These are phyloP conservation scores for Phrixothrix hirtus DNA, from an alignment of 2,888 invertebrate genomes.

Conservation along the genomic window DNA sequence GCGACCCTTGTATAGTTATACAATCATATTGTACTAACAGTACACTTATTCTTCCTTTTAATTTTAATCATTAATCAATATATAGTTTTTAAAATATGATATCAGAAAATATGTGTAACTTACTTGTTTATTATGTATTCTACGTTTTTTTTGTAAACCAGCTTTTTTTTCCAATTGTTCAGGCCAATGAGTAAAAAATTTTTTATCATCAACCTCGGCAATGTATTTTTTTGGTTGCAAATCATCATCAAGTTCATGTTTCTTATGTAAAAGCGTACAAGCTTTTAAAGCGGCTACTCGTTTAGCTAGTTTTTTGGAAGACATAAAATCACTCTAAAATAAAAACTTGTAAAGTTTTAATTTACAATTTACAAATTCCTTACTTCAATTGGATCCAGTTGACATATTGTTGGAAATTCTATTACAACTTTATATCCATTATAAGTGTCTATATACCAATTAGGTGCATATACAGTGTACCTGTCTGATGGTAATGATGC, in stretches of 20 bases:
- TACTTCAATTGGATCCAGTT: slow-evolving; percentile 71
- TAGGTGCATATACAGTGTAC: slow-evolving; percentile 63
- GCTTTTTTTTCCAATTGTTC: slow-evolving; percentile 53
- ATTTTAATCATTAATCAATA: no score
- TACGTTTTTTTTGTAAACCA: no score
- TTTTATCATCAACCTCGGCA: slow-evolving; percentile 55
- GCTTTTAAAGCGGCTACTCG: slow-evolving; percentile 79
- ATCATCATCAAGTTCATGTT: slow-evolving; percentile 72
- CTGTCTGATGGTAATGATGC: slow-evolving; percentile 82
- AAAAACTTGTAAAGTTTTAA: not conserved
- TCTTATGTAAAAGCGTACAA: slow-evolving; percentile 70
- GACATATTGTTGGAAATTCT: slow-evolving; percentile 77
- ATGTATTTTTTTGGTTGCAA: slow-evolving; percentile 64
- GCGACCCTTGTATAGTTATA: no score
- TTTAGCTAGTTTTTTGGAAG: slow-evolving; percentile 69
- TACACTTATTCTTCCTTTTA: no score
- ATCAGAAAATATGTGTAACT: no score
- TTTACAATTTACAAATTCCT: slow-evolving; percentile 32
- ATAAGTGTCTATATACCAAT: slow-evolving; percentile 52
- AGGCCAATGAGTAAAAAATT: slow-evolving; percentile 70
- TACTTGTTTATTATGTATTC: no score
- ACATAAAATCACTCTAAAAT: slow-evolving; percentile 18
- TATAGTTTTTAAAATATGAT: no score
- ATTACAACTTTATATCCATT: slow-evolving; percentile 59
- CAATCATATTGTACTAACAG: no score